Evolutionary conservation across 2,797 vertebrate species (phyloP).

Genomic region (Rhodeus uyekii): DNA sequence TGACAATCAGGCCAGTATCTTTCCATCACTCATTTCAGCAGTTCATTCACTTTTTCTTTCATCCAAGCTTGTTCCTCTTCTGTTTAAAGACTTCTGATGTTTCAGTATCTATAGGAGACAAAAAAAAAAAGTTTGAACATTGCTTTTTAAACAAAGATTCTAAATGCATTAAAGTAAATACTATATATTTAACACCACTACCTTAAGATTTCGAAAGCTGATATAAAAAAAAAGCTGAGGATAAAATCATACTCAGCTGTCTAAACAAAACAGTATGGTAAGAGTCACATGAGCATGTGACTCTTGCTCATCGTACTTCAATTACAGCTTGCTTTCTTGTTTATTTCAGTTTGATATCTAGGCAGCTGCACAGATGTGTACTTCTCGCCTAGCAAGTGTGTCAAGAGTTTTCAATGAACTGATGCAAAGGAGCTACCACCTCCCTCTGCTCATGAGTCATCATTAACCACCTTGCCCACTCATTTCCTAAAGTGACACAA

Average conservation of each 20-base stretch:
- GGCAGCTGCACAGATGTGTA: conserved; percentile 37
- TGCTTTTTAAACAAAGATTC: background rate
- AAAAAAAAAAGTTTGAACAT: background rate
- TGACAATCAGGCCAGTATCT: conserved; percentile 63
- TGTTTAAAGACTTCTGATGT: conserved; percentile 55
- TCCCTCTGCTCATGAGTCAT: conserved; percentile 83
- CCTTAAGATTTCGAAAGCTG: background rate
- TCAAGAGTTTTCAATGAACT: conserved; percentile 64
- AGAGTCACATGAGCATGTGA: conserved; percentile 24
- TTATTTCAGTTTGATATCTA: conserved; percentile 37
- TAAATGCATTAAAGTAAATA: background rate
- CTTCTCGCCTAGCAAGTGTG: conserved; percentile 19
- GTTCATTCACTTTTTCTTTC: conserved; percentile 31
- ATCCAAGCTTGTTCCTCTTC: conserved; percentile 27
- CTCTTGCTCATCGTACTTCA: conserved; percentile 17
- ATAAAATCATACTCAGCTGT: conserved; percentile 1
- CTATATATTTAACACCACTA: background rate
- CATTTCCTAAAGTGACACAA: conserved; percentile 95
- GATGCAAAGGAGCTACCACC: conserved; percentile 47
- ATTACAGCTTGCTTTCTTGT: conserved; percentile 13
- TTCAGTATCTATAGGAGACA: conserved; percentile 33
- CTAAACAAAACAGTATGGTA: background rate
- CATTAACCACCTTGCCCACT: conserved; percentile 82
- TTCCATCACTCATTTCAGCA: conserved; percentile 61
- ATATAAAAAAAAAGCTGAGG: background rate